Evolutionary conservation across 2,888 invertebrate species (phyloP).

Genomic region (Drosophila ezoana): DNA sequence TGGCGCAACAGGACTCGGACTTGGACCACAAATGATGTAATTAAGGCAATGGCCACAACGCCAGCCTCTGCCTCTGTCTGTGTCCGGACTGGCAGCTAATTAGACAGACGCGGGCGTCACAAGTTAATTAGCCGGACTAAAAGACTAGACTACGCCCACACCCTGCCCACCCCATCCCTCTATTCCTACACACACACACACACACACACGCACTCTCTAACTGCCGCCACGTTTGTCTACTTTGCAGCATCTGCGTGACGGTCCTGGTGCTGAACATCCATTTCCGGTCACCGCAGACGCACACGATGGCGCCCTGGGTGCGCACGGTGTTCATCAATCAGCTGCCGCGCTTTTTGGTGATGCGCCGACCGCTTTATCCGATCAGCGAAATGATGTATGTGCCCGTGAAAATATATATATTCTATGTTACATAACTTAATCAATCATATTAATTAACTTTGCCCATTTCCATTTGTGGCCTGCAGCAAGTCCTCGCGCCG

Average conservation of each 20-base stretch:
- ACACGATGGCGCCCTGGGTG: slow-evolving; percentile 99
- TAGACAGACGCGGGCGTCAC: slow-evolving; percentile 71
- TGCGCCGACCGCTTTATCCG: slow-evolving; percentile 92
- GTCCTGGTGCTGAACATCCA: slow-evolving; percentile 98
- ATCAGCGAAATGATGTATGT: slow-evolving; percentile 85
- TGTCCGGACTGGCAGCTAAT: slow-evolving; percentile 63
- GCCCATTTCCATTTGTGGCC: neutral
- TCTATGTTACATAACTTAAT: neutral
- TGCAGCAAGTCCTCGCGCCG: slow-evolving; percentile 86
- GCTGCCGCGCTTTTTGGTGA: slow-evolving; percentile 95
- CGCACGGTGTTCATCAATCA: slow-evolving; percentile 98
- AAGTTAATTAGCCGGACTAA: slow-evolving; percentile 77
- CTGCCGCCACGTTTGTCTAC: slow-evolving; percentile 14
- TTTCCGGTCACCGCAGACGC: slow-evolving; percentile 98
- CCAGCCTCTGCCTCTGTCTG: neutral
- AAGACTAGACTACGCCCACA: slow-evolving; percentile 33
- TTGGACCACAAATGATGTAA: slow-evolving; percentile 75
- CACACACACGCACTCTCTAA: neutral
- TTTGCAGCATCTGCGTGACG: slow-evolving; percentile 93
- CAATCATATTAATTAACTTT: slow-evolving; percentile 7
- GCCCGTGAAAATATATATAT: neutral
- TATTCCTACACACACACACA: neutral
- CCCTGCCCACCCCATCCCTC: neutral
- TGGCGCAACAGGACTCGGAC: slow-evolving; percentile 67
- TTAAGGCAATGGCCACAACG: slow-evolving; percentile 60